Evolutionary conservation across 2,797 vertebrate species (phyloP), one percentile per base, ranked within the genome.

Genomic region (Darevskia mixta): DNA sequence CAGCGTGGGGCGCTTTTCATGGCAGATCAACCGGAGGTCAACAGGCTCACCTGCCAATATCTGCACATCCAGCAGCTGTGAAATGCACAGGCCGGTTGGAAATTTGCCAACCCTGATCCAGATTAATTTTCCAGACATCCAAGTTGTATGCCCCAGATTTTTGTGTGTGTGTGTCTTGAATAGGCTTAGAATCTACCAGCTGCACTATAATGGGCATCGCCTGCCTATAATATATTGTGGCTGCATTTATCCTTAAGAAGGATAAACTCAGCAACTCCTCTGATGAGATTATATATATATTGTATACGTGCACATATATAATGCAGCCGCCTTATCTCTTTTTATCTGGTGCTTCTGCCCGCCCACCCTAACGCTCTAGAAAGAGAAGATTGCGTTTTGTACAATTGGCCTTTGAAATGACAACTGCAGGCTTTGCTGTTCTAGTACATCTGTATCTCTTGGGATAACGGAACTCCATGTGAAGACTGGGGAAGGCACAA

Each of bases 121-220:
- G 66, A 79, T 71, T 79, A 79, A 71, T 86, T 79, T 58, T 71
- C 66, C 76, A 86, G 85, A 79, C 32, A 15, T 6, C 10, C 75
- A 29, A 25, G 45, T 23, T 2, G 69, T 73, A 82, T 67, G 82
- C 8, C 71, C 82, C 49, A 84, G 69, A 55, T 86, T 29, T 79
- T 55, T 49, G 6, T 49, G 4, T 38, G 5, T 41, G 5, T 55
- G 11, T 23, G 64, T 67, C 64, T 79, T 86, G 69, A 55, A 41
- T 15, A 69, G 73, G 72, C 41, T 75, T 67, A 77, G 72, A 77
- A 55, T 69, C 55, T 38, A 4, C 32, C 67, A 41, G 32, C 45
- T 72, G 45, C 77, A 55, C 45, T n/a, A 4, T 55, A 72, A 77
- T 55, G 49, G 18, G 23, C 76, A 55, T 69, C 58, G 73, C 38